Evolutionary conservation across 2,888 invertebrate genomes (phyloP).

Genomic region (Eupithecia abbreviata): DNA sequence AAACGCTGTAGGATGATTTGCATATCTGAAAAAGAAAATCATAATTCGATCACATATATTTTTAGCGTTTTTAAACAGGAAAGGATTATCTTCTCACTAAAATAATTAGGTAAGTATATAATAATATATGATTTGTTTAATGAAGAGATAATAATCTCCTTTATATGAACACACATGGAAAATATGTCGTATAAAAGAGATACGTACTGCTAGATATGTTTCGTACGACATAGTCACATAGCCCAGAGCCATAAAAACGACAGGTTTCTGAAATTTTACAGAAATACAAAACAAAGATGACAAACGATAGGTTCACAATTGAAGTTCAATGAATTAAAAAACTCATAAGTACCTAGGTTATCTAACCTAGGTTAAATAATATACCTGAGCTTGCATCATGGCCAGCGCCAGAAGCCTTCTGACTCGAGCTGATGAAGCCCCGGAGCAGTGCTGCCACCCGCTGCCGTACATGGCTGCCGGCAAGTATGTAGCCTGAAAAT

Average conservation of each 20-base stretch:
- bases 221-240: constrained; percentile 5
- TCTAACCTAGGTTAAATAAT: neutral
- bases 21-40: constrained; percentile 10
- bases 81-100: too few relatives aligned
- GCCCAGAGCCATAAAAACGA: constrained; percentile 9
- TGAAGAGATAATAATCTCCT: too few relatives aligned
- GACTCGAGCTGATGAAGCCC: constrained; percentile 38
- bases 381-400: constrained; percentile 52
- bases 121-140: too few relatives aligned
- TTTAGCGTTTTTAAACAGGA: too few relatives aligned
- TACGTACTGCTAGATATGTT: neutral
- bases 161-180: too few relatives aligned
- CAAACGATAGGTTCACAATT: too few relatives aligned
- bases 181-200: neutral
- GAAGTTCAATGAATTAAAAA: too few relatives aligned
- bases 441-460: constrained; percentile 53
- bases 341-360: neutral
- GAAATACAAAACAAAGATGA: neutral
- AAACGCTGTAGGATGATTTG: constrained; percentile 5
- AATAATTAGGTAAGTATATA: too few relatives aligned
- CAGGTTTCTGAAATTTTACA: constrained; percentile 5
- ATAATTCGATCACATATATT: too few relatives aligned
- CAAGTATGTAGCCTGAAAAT: constrained; percentile 48
- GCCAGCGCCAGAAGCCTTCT: constrained; percentile 47
- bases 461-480: constrained; percentile 56